These are phyloP conservation scores for Thalassarche chlororhynchos DNA, from an alignment of 2,113 vertebrate genomes.

Conservation along the genomic window DNA sequence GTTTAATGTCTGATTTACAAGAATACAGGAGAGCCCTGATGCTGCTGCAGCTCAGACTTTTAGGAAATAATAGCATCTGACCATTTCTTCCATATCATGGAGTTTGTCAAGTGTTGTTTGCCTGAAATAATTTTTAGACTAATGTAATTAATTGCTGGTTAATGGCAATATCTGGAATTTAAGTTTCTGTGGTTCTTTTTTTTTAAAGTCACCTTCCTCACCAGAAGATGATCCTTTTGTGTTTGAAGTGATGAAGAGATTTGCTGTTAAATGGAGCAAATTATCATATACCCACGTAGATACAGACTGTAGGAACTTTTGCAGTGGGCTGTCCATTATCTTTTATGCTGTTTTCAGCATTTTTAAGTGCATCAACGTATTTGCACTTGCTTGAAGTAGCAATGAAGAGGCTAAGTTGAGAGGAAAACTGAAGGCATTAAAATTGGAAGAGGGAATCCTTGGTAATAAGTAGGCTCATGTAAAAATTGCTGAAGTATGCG, in stretches of 20 bases:
- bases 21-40: neutral
- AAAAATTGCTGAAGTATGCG: neutral
- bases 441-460: neutral
- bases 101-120: neutral
- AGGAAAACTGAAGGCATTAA: neutral
- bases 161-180: neutral
- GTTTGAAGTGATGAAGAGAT: neutral
- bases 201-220: neutral
- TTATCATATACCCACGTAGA: neutral
- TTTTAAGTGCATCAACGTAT: neutral
- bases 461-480: neutral
- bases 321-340: neutral
- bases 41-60: neutral
- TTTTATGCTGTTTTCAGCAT: neutral
- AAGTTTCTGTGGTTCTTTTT: neutral
- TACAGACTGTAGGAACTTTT: neutral
- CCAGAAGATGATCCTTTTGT: neutral
- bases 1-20: slow-evolving; percentile 1
- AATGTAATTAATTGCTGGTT: neutral
- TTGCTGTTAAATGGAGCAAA: neutral
- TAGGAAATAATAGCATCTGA: neutral
- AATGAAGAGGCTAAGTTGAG: neutral
- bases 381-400: neutral
- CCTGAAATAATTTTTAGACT: neutral
- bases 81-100: neutral